Percentiles rank a stretch among this genome's conserved stretches.
Conservation (phyloP, 30 jellyfish, hydroid and myxozoan genomes). For the Mastigias papua region DNA sequence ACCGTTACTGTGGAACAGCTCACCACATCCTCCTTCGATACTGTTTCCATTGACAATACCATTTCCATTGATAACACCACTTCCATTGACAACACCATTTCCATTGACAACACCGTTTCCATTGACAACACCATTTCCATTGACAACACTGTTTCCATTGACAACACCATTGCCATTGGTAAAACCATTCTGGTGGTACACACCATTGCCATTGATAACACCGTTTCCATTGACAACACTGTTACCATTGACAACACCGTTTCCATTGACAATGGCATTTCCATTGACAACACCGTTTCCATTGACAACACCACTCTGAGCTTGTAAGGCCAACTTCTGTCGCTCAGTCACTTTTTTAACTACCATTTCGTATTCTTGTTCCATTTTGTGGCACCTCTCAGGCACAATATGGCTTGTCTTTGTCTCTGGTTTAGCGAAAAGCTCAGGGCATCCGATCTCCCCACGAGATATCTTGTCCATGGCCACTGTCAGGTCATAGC, state of each 20-base stretch:
- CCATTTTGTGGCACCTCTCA: constrained; percentile 83
- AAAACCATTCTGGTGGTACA: not conserved
- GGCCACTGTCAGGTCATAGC: constrained; percentile 85
- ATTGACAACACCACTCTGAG: constrained; percentile 16
- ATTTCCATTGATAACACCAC: constrained; percentile 52
- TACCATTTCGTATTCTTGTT: constrained; percentile 78
- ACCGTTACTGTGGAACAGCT: too few species aligned
- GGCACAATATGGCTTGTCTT: constrained; percentile 85
- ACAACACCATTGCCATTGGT: constrained; percentile 8
- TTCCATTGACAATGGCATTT: constrained; percentile 35
- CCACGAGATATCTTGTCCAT: constrained; percentile 87
- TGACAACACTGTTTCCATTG: not conserved
- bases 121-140: constrained; percentile 13
- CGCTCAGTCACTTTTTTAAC: constrained; percentile 60
- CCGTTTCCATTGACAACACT: constrained; percentile 46
- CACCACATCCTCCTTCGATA: not conserved
- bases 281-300: constrained; percentile 36
- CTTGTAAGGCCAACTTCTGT: constrained; percentile 25
- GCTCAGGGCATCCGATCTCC: constrained; percentile 88
- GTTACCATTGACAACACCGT: constrained; percentile 32
- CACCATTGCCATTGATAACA: constrained; percentile 6
- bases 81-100: constrained; percentile 45
- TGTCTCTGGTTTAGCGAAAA: constrained; percentile 93
- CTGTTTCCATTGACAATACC: constrained; percentile 40
- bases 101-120: constrained; percentile 21